phyloP scores from a whole-genome alignment of 2,797 vertebrate genomes.

The Carcharodon carcharias region DNA sequence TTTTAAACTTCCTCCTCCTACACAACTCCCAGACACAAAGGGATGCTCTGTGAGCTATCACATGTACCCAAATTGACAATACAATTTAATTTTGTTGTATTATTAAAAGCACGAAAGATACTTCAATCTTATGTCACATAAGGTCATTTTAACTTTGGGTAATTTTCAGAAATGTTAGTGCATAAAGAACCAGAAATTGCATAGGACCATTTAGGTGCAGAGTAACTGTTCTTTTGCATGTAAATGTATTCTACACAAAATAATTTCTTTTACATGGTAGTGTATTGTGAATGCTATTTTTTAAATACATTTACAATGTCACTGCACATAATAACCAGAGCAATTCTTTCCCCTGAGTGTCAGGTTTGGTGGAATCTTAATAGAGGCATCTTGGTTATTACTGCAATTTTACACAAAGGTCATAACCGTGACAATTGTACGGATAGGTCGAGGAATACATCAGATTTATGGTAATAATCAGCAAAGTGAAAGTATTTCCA shows the following conservation, averaged over 20 bases:
- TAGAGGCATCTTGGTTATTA: constrained; percentile 12
- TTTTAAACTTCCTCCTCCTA: background rate
- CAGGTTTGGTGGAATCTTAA: constrained; percentile 21
- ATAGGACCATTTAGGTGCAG: background rate
- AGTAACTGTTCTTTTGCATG: background rate
- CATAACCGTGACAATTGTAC: constrained; percentile 21
- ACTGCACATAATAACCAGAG: constrained; percentile 19
- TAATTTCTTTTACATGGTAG: background rate
- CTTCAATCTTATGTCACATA: background rate
- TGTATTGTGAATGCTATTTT: background rate
- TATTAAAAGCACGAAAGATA: constrained; percentile 6
- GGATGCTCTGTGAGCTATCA: background rate
- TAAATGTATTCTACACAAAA: background rate
- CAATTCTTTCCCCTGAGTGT: constrained; percentile 7
- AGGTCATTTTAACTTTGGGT: background rate
- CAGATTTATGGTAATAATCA: constrained; percentile 31
- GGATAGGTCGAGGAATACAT: constrained; percentile 7
- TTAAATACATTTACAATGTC: background rate
- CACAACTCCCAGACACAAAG: background rate
- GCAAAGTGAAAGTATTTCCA: constrained; percentile 10
- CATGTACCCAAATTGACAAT: background rate
- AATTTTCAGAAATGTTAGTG: background rate
- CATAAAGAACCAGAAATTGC: background rate
- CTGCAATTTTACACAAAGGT: constrained; percentile 20
- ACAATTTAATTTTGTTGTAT: background rate